A percentile compares a stretch with the other conserved stretches of the same genome.
Evolutionary conservation across 2,797 vertebrate species (phyloP).

Genomic region (Myripristis murdjan): DNA sequence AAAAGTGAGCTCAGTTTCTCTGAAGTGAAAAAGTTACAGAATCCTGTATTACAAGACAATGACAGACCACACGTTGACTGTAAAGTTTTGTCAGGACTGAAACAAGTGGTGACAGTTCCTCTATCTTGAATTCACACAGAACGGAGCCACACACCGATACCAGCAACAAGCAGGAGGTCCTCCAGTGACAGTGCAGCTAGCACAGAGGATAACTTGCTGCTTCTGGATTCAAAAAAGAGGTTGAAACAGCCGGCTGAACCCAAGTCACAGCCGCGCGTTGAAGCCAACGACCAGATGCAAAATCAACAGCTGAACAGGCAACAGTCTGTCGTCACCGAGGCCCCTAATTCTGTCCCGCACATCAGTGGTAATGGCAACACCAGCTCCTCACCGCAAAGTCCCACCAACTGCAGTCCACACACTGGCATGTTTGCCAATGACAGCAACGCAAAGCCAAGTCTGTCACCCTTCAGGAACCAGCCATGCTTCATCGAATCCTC

Average conservation of each 20-base stretch:
- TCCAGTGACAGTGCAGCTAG: not conserved
- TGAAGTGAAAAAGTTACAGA: too few species aligned
- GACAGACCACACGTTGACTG: too few species aligned
- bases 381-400: not conserved
- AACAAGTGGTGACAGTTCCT: too few species aligned
- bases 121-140: not conserved
- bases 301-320: not conserved
- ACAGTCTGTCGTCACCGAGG: too few species aligned
- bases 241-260: not conserved
- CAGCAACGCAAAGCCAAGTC: not conserved
- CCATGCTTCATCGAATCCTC: not conserved
- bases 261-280: not conserved
- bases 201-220: not conserved
- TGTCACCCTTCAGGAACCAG: not conserved
- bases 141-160: too few species aligned
- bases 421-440: too few species aligned
- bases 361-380: not conserved
- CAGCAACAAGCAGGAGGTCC: fast-evolving
- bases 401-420: not conserved
- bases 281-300: not conserved
- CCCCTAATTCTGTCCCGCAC: too few species aligned
- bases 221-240: not conserved
- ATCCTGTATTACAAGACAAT: too few species aligned
- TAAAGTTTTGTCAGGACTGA: too few species aligned
- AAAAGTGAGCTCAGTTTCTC: too few species aligned